Evolutionary conservation across 2,888 invertebrate species (phyloP).

Genomic region (Drosophila subquinaria): DNA sequence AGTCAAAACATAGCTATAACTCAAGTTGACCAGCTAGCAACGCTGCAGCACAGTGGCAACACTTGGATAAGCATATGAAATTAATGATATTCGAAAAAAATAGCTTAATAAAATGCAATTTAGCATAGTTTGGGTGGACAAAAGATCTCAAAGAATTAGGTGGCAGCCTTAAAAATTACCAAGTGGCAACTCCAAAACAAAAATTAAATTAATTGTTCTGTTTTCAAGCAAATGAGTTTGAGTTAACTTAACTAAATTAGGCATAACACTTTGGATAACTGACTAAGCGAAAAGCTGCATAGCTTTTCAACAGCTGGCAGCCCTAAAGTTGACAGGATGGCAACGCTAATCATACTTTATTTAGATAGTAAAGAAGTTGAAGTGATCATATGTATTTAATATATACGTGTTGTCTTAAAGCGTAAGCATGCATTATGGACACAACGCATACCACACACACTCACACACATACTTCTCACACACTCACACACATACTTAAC

Average conservation of each 20-base stretch:
- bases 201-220: too few relatives aligned
- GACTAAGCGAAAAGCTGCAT: neutral
- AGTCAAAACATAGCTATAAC: neutral
- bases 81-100: too few relatives aligned
- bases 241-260: neutral
- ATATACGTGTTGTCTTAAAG: neutral
- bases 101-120: neutral
- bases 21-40: slow-evolving; percentile 8
- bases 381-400: neutral
- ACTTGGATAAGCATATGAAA: neutral
- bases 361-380: neutral
- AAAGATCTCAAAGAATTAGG: neutral
- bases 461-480: neutral
- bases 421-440: neutral
- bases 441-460: neutral
- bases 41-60: slow-evolving; percentile 1
- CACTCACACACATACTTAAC: neutral
- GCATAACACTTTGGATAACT: neutral
- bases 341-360: neutral
- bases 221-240: neutral
- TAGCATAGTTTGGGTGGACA: neutral
- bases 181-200: neutral
- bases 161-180: neutral
- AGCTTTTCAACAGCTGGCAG: neutral
- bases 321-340: neutral